Evolutionary conservation across 2,888 invertebrate genomes (phyloP), one percentile per base, ranked within the genome.

Genomic region (Leptopilina drosophilae): DNA sequence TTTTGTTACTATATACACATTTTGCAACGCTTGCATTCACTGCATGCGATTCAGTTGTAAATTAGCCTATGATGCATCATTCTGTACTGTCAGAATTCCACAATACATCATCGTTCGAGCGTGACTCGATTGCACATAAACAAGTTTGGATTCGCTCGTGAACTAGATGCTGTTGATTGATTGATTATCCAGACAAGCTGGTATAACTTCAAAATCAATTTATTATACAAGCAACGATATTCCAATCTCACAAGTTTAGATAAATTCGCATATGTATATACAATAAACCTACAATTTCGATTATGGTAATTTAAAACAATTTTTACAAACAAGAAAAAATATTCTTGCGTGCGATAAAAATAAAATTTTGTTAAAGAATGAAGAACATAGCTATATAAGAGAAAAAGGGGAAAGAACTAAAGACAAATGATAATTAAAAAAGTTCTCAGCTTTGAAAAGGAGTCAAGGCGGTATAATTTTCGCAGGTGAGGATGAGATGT

Each of bases 101-200:
- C 84, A 82, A 86, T 87, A 85, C 84, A 85, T 87, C 87, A 87
- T 85, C 85, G 82, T 77, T 79, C 82, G 80, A 82, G 85, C 86
- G 85, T 85, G 85, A 85, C 86, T 84, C 82, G 81, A 67, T 78
- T 79, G 82, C 83, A 81, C 83, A 84, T 84, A 84, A 87, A 87
- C 84, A 83, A 84, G 83, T 85, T 85, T 83, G 79, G 82, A 81
- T 77, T 77, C 78, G 80, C 78, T 78, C 78, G 81, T 77, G 81
- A 84, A 82, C 83, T 81, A 67, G 82, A 79, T 81, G 81, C 75
- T 77, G 78, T 78, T 56, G 78, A 69, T 79, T 86, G 86, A 86
- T 86, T 83, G 85, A 86, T 86, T 82, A 81, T 81, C 78, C 81
- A 80, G 80, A 83, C 82, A 79, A 77, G 64, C 82, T 80, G 83